These are phyloP conservation scores for Ligdia adustata DNA, from an alignment of 2,888 invertebrate species.

Conservation along the genomic window DNA sequence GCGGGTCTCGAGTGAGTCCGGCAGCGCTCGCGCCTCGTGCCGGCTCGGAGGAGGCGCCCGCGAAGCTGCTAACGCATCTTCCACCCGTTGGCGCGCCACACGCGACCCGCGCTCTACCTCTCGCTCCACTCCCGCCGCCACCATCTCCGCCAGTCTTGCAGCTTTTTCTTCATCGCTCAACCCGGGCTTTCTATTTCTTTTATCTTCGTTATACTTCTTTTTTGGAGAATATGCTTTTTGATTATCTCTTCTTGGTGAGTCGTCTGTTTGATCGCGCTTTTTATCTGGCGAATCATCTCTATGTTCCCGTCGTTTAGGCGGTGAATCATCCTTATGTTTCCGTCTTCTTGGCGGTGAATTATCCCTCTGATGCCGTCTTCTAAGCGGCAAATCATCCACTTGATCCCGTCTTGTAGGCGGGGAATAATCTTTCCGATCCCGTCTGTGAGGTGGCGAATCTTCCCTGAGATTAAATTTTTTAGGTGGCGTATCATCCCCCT, in stretches of 20 bases:
- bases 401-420: conserved; percentile 1
- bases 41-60: conserved; percentile 87
- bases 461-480: neutral
- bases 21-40: conserved; percentile 81
- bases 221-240: conserved; percentile 35
- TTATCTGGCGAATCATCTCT: conserved; percentile 15
- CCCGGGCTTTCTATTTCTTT: conserved; percentile 36
- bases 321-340: conserved; percentile 17
- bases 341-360: conserved; percentile 39
- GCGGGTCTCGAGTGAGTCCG: conserved; percentile 90
- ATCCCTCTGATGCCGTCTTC: neutral
- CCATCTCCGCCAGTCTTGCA: conserved; percentile 89
- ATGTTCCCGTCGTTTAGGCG: neutral
- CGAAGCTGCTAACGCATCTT: conserved; percentile 72
- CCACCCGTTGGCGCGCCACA: conserved; percentile 86
- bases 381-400: neutral
- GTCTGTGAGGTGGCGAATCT: neutral
- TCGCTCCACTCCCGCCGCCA: conserved; percentile 89
- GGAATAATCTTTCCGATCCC: conserved; percentile 1
- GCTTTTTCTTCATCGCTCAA: conserved; percentile 81
- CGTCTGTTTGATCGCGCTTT: conserved; percentile 16
- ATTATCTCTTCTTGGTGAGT: conserved; percentile 20
- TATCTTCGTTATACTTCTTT: conserved; percentile 33
- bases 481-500: neutral
- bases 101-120: conserved; percentile 86